Evolutionary conservation across 2,888 invertebrate genomes (phyloP).

Genomic region (Tipula helvola): DNA sequence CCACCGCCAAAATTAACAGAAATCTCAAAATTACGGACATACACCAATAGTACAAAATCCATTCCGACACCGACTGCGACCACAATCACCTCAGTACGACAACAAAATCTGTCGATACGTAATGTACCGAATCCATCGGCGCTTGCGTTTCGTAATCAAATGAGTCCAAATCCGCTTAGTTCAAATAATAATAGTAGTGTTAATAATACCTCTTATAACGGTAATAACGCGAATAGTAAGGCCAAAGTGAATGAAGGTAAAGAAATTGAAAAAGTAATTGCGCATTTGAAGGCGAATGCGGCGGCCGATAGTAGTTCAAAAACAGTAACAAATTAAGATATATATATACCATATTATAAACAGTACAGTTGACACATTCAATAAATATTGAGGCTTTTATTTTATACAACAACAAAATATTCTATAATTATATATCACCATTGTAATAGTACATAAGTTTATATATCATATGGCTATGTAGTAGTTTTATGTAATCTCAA

Average conservation of each 20-base stretch:
- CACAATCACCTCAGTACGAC: constrained; percentile 25
- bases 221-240: background rate
- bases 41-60: background rate
- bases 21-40: background rate
- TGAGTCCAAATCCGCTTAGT: background rate
- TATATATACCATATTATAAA: background rate
- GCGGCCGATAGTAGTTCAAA: constrained; percentile 18
- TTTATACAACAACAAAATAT: background rate
- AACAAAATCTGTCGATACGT: constrained; percentile 44
- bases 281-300: constrained; percentile 31
- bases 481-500: background rate
- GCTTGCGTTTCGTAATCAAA: constrained; percentile 41
- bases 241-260: constrained; percentile 21
- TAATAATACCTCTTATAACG: background rate
- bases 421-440: background rate
- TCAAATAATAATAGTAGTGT: background rate
- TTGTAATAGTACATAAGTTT: background rate
- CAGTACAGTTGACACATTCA: background rate
- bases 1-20: background rate
- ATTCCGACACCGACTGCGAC: background rate
- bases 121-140: constrained; percentile 52
- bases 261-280: constrained; percentile 34
- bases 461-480: background rate
- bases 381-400: background rate
- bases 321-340: background rate